Evolutionary conservation across 1,140 invertebrate species (phyloP).

Genomic region (Limonius californicus): DNA sequence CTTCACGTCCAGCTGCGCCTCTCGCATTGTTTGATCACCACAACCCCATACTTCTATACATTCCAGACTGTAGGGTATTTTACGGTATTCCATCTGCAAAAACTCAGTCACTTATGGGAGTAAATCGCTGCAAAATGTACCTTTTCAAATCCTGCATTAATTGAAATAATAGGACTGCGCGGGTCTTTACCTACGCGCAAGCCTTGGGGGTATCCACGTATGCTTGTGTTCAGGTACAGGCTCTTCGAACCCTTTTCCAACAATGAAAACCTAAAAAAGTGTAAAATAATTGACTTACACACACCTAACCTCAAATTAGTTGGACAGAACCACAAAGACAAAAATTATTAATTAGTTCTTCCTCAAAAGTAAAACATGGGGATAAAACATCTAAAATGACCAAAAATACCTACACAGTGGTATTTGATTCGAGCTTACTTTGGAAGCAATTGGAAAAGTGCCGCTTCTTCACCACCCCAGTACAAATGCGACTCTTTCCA

Average conservation of each 20-base stretch:
- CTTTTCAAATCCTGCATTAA: conserved; percentile 70
- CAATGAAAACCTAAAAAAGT: conserved; percentile 57
- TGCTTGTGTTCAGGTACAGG: conserved; percentile 77
- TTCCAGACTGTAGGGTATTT: conserved; percentile 60
- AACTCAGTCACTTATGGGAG: background rate
- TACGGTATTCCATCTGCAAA: conserved; percentile 53
- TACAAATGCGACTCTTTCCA: conserved; percentile 84
- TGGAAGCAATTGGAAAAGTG: conserved; percentile 75
- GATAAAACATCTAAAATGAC: too few species aligned
- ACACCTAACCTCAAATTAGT: too few species aligned
- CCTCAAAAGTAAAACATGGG: too few species aligned
- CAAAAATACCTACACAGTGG: background rate
- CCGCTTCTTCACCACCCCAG: conserved; percentile 74
- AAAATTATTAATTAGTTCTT: too few species aligned
- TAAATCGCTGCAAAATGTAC: conserved; percentile 30
- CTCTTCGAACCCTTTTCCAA: conserved; percentile 71
- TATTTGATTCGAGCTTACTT: conserved; percentile 54
- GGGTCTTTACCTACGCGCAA: conserved; percentile 77
- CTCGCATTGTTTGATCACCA: conserved; percentile 67
- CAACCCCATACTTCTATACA: conserved; percentile 81
- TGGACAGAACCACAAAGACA: too few species aligned
- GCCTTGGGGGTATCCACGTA: conserved; percentile 80
- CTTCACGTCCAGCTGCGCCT: conserved; percentile 81
- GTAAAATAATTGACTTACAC: too few species aligned
- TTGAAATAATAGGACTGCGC: conserved; percentile 65